phyloP scores from a whole-genome alignment of 2,888 invertebrate species.

The Chrysotoxum bicinctum region DNA sequence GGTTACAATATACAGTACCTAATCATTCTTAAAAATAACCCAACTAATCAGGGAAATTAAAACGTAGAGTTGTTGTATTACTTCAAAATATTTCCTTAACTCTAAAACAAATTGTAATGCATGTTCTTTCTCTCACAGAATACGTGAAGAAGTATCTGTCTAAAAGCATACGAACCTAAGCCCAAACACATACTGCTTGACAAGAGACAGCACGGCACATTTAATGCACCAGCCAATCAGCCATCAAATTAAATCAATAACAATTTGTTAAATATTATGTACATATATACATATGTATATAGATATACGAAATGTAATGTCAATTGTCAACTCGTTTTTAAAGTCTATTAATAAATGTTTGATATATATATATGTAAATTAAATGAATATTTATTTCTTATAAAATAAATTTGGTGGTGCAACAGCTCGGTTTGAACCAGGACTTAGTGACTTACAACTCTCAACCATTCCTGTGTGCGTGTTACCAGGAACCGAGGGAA shows the following conservation, averaged over 20 bases:
- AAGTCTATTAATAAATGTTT: conserved; percentile 6
- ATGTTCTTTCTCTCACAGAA: conserved; percentile 68
- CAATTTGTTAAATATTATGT: neutral
- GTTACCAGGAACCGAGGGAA: no score
- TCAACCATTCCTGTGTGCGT: no score
- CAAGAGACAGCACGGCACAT: conserved; percentile 49
- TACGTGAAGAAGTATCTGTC: conserved; percentile 65
- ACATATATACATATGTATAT: no score
- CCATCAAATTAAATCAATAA: conserved; percentile 27
- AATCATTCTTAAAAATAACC: neutral
- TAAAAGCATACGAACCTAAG: conserved; percentile 53
- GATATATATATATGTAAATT: neutral
- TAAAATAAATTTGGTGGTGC: neutral
- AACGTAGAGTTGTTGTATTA: neutral
- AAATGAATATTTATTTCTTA: neutral
- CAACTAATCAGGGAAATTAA: neutral
- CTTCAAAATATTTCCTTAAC: neutral
- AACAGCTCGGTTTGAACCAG: no score
- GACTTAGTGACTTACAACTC: no score
- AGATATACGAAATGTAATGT: no score
- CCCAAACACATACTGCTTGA: neutral
- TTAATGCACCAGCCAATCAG: conserved; percentile 62
- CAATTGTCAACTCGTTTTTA: neutral
- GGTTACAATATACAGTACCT: no score
- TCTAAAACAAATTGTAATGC: neutral